Conservation (phyloP, 1,140 invertebrate species). For the Bombus waltoni region DNA sequence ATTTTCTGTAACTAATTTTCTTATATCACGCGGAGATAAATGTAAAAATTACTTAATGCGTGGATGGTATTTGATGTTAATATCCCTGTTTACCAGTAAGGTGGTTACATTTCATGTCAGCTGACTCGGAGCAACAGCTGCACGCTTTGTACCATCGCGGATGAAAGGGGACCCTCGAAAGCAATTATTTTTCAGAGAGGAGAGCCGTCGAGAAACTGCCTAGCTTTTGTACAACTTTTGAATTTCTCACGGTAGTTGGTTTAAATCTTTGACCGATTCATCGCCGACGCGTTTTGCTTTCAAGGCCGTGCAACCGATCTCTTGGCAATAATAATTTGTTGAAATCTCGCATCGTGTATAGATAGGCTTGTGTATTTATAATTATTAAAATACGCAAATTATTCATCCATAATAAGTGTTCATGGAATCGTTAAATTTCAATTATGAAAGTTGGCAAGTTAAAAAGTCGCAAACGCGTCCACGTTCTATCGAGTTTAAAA, state of each 20-base stretch:
- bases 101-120: constrained; percentile 40
- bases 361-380: too few species aligned
- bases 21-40: background rate
- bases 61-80: background rate
- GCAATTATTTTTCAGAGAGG: constrained; percentile 52
- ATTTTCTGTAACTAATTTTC: background rate
- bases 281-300: background rate
- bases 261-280: background rate
- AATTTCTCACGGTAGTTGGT: constrained; percentile 31
- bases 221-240: constrained; percentile 14
- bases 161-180: constrained; percentile 29
- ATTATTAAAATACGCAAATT: too few species aligned
- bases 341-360: too few species aligned
- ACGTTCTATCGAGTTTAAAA: background rate
- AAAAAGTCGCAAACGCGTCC: background rate
- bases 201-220: constrained; percentile 6
- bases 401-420: too few species aligned
- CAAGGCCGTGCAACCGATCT: background rate
- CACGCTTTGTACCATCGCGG: constrained; percentile 36
- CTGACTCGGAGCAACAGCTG: constrained; percentile 61
- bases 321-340: background rate
- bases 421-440: background rate
- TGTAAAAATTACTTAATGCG: background rate
- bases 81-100: constrained; percentile 18
- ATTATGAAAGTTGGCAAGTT: background rate